phyloP scores from a whole-genome alignment of 2,888 invertebrate species.

The Thumatha senex region DNA sequence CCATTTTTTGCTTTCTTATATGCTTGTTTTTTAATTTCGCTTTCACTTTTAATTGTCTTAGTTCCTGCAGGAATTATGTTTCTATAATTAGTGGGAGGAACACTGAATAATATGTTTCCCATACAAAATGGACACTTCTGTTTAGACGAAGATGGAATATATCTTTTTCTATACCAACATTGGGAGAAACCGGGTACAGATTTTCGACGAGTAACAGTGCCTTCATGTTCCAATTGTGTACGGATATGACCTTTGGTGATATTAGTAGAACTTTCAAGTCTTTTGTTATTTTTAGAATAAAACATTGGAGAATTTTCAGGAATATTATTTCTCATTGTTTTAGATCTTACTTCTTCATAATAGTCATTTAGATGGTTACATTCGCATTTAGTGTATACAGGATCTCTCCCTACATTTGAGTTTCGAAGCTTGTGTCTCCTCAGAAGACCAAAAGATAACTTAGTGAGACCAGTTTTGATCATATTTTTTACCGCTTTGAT shows the following conservation, averaged over 20 bases:
- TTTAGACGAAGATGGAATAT: neutral
- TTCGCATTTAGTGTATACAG: neutral
- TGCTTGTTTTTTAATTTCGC: neutral
- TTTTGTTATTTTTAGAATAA: too few relatives aligned
- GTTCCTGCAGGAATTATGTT: neutral
- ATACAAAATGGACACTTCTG: neutral
- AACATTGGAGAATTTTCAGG: too few relatives aligned
- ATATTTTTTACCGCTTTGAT: neutral
- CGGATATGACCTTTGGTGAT: neutral
- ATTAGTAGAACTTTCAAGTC: too few relatives aligned
- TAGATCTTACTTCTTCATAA: too few relatives aligned
- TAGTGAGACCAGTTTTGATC: neutral
- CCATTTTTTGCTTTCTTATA: neutral
- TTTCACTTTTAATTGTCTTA: neutral
- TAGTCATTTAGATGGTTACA: neutral
- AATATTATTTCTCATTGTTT: too few relatives aligned
- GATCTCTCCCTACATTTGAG: too few relatives aligned
- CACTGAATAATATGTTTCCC: neutral
- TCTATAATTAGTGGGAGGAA: neutral
- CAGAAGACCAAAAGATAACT: neutral
- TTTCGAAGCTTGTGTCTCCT: neutral
- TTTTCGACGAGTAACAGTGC: neutral
- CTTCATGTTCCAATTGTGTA: neutral
- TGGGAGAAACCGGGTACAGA: conserved; percentile 1
- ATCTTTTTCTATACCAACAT: neutral